Evolutionary conservation across 2,113 vertebrate genomes (phyloP), one percentile per base, ranked within the genome.

Genomic region (Alethe castanea): DNA sequence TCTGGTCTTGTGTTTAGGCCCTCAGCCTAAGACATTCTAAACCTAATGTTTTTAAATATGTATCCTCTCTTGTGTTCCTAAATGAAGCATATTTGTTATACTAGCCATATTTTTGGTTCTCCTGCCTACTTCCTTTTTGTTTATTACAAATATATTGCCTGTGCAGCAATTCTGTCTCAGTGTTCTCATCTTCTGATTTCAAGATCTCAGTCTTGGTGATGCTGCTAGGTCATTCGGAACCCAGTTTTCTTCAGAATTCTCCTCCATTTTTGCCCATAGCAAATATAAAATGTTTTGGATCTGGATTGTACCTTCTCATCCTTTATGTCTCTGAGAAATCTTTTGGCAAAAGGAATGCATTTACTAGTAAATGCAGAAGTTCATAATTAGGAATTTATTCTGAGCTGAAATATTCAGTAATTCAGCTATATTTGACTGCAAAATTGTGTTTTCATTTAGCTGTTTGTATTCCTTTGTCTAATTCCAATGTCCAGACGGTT

Each of bases 11-110:
- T 33, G 6, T 50, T 71, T n/a, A 88, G 47, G 14, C 18, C 6
- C 3, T 33, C 66, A 76, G 19, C 15, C 22, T 40, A 38, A 76
- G 13, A 54, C 44, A 7, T 66, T 59, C 35, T 28, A 72, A 88
- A 54, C 2, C 0, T 9, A 22, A 22, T 17, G 1, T 26, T 85
- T 87, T 88, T 2, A 69, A 71, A 56, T 50, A 23, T 5, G 1
- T 67, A 22, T 81, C 57, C 2, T 38, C 64, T 67, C 48, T 42
- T 47, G 6, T 64, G 6, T 42, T 80, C 19, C 50, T 23, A 65
- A 88, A 67, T 44, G 3, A 28, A 90, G 20, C 5, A 6, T 48
- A 4, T 47, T 44, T 89, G 23, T 78, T 18, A 62, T 19, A 60
- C 5, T 42, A 5, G 33, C 3, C 40, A 66, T 8, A 14, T 35